Evolutionary conservation across 2,888 invertebrate genomes (phyloP).

Genomic region (Antheraea assamensis): DNA sequence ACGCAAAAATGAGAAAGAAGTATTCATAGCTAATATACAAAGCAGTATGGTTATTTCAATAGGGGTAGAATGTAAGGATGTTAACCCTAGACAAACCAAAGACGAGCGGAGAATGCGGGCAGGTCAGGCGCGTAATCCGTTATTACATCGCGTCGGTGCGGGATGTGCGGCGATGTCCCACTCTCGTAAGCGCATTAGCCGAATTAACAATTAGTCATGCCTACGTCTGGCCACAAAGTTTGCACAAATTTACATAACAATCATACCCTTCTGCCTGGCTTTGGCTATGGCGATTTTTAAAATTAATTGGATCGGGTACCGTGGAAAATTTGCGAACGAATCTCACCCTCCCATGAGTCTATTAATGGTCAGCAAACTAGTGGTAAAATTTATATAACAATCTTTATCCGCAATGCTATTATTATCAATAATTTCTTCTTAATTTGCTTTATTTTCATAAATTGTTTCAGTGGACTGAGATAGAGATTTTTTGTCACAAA

Average conservation of each 20-base stretch:
- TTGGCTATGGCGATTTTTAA: conserved; percentile 75
- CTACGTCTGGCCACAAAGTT: conserved; percentile 76
- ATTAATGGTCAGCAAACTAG: conserved; percentile 53
- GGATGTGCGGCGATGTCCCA: conserved; percentile 54
- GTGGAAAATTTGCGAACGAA: conserved; percentile 66
- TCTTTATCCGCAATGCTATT: not conserved
- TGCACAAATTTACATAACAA: conserved; percentile 81
- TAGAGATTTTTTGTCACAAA: no score
- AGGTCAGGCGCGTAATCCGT: conserved; percentile 48
- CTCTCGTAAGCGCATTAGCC: conserved; percentile 75
- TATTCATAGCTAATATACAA: not conserved
- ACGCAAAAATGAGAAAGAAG: no score
- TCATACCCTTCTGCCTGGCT: conserved; percentile 66
- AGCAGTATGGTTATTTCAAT: not conserved
- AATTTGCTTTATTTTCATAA: no score
- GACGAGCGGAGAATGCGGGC: conserved; percentile 26
- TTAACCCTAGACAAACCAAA: conserved; percentile 11
- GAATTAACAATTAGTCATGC: conserved; percentile 82
- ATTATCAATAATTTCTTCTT: no score
- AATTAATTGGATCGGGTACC: conserved; percentile 79
- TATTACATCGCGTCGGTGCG: conserved; percentile 53
- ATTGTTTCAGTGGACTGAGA: no score
- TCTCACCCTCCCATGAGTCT: conserved; percentile 47
- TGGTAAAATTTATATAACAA: not conserved
- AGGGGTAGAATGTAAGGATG: not conserved